Base-by-base conservation (phyloP, 2,888 invertebrate genomes). In the Uropetala carovei region DNA sequence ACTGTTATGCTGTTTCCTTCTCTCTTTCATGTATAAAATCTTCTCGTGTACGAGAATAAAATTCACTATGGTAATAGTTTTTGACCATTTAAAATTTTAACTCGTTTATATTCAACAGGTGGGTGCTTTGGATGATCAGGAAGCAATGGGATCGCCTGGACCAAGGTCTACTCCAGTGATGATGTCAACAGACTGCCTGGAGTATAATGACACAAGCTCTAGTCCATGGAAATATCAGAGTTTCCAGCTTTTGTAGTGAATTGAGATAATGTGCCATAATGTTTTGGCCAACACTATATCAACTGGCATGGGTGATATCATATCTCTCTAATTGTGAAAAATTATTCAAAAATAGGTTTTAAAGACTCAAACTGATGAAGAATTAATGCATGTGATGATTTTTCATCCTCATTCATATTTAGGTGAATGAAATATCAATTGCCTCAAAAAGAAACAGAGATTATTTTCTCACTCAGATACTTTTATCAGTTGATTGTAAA, bases 161-260 rank as follows among this genome's bases (percentile, higher is more conserved):
- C 89, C 89, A 89, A 89, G 89, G 59, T 64, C 89, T 64, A 89
- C 89, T 89, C 89, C 89, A 89, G 89, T 89, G 56, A 89, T 89
- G 89, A 89, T 89, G 89, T 89, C 89, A 64, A 30, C 89, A 27
- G 89, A 89, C 64, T 89, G 89, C 68, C 56, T 89, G 89, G 89
- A 89, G 64, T 89, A 89, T 64, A 89, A 27, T 43, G 89, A 89
- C 64, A 30, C 89, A 64, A 89, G 68, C 68, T 64, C 89, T 89
- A 89, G 89, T 89, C 89, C 89, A 68, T 89, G 89, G 89, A 89
- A 89, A 89, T 89, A 89, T 56, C 89, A 89, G 43, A 89, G 89
- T 89, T 89, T 89, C 64, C 89, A 89, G 68, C 89, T 89, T 60
- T n/a, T 89, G 43, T 89, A 89, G 89, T 89, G 89, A 43, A 59